Base-by-base conservation (phyloP, 2,113 vertebrate genomes). In the Craseonycteris thonglongyai region DNA sequence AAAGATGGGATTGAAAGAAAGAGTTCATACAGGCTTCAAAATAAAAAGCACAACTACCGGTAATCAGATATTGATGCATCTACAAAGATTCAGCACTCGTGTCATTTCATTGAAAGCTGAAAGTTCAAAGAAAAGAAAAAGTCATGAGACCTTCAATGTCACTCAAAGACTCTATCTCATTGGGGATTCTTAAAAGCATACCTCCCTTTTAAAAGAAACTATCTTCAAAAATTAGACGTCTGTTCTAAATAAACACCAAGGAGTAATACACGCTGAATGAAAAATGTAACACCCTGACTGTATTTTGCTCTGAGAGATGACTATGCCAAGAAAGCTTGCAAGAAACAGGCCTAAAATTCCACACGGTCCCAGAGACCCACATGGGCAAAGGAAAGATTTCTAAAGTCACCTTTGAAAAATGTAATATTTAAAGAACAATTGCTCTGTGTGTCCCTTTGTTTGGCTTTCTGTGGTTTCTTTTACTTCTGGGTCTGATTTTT, bases 101-200 rank as follows among this genome's bases (percentile, higher is more conserved):
- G 49, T 24, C 21, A 56, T 71, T 54, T 82, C 58, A 78, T 5
- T 49, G 35, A 28, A 54, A 1, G 3, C 33, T 3, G 8, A 19
- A 75, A 30, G 0, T 68, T 90, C 59, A 71, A 58, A 83, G 58
- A 30, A 88, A 42, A 45, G 93, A 72, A 69, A 54, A 71, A 59
- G 16, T 66, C 13, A 11, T 45, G 78, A 92, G 54, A 76, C 6
- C 7, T 76, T 81, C 56, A 51, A 63, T 18, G 13, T 45, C 15
- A 71, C 5, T 66, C n/a, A 83, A 19, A 79, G 68, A 66, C 10
- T 42, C 71, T 15, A 71, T 18, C 42, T 71, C 40, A 6, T 54
- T 78, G 26, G 45, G 22, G 56, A 72, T 21, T 69, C 49, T 28
- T 49, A 58, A 71, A 84, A 66, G 7, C 12, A 47, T n/a, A 51